Conservation (phyloP, 2,888 invertebrate species). For the Nymphalis c-album region DNA sequence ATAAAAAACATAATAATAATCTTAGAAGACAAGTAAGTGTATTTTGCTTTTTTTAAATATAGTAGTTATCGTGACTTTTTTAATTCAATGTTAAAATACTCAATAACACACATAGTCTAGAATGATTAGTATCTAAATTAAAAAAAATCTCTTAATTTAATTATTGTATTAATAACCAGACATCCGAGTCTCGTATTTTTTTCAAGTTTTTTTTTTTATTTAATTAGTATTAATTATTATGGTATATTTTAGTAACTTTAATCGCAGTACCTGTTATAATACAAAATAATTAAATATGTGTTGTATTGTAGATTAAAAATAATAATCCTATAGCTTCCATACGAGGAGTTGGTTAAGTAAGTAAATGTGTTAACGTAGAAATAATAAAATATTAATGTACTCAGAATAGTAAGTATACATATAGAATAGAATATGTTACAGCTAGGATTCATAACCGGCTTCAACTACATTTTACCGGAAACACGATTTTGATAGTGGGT, state of each 20-base stretch:
- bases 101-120: neutral
- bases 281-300: neutral
- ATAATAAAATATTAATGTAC: neutral
- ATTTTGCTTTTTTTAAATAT: no score
- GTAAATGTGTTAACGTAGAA: neutral
- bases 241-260: neutral
- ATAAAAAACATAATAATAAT: no score
- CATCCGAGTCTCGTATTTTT: no score
- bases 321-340: neutral
- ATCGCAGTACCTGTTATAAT: slow-evolving; percentile 10
- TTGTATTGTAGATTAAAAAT: slow-evolving; percentile 4
- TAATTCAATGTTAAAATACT: neutral
- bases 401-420: slow-evolving; percentile 2
- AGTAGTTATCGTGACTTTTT: no score
- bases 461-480: no score
- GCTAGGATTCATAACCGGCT: no score
- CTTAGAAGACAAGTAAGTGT: no score
- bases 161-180: no score
- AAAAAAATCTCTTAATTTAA: neutral
- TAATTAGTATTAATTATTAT: no score
- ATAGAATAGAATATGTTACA: neutral
- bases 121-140: neutral
- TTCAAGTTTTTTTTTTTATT: no score
- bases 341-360: neutral
- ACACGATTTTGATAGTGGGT: no score